Base-by-base conservation (phyloP, 2,113 vertebrate genomes). In the Prietella phreatophila region DNA sequence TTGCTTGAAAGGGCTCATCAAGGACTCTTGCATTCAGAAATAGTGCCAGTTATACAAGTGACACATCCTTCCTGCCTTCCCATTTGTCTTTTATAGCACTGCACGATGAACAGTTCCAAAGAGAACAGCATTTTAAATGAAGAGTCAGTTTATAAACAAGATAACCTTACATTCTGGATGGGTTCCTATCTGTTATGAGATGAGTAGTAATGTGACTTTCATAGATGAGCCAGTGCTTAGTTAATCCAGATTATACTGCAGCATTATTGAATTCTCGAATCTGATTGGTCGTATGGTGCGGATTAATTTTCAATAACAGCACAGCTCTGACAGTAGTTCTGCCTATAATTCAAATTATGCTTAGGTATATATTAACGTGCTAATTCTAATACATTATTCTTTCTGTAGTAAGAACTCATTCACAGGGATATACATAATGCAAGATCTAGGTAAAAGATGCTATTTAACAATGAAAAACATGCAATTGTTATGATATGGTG, bases 21-120 rank as follows among this genome's bases (percentile, higher is more conserved):
- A 91, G 91, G 93, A 94, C 91, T 93, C 87, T 90, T 88, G 90
- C 86, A 93, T 87, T 88, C 73, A 87, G 86, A 91, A 91, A 92
- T 89, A 92, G 92, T 93, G 92, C 92, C 93, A 91, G 90, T 93
- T 93, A 93, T 92, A 91, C 91, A 89, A 93, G 89, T 81, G 86
- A 91, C 91, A 89, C 89, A 91, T 93, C 92, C 87, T 85, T 27
- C 86, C 92, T 93, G 93, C 89, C 79, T 92, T 89, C 86, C 93
- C 92, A 92, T 92, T 93, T 92, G 93, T 91, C 93, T 91, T 93
- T 63, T 86, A 88, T 86, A 85, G 83, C 89, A 86, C 73, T 88
- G 81, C 89, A 82, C 91, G 93, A 94, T 93, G 92, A 94, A 94
- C 93, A 88, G 92, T 92, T 81, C 55, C 58, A 65, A 42, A 30